These are phyloP conservation scores for Chironomus striatipennis DNA, from an alignment of 1,140 invertebrate species.

Conservation along the genomic window DNA sequence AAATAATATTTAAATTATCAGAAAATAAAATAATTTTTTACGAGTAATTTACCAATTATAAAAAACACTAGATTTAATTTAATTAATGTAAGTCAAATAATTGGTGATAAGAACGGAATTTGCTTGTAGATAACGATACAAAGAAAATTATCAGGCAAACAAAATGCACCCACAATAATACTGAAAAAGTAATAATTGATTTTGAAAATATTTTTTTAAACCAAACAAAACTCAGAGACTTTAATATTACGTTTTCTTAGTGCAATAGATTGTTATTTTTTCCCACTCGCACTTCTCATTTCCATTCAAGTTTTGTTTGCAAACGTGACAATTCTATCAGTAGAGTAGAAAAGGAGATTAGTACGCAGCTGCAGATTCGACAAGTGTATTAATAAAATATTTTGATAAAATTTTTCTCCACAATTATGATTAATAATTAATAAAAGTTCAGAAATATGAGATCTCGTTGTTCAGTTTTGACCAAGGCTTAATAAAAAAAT, in stretches of 20 bases:
- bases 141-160: background rate
- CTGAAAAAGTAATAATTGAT: background rate
- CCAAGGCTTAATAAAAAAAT: background rate
- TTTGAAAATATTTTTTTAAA: background rate
- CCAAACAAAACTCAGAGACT: background rate
- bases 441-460: background rate
- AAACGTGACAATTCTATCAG: slow-evolving; percentile 4
- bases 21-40: background rate
- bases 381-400: slow-evolving; percentile 3
- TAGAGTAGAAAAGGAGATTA: background rate
- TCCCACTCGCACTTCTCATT: too few relatives aligned
- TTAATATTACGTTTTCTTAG: background rate
- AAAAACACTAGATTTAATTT: background rate
- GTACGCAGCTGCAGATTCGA: slow-evolving; percentile 21
- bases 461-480: background rate
- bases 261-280: background rate
- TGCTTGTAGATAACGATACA: background rate
- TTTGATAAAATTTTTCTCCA: background rate
- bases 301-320: too few relatives aligned
- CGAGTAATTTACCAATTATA: too few relatives aligned
- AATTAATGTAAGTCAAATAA: background rate
- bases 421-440: background rate
- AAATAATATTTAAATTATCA: slow-evolving; percentile 1
- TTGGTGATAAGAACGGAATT: background rate
- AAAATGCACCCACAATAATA: background rate